Base-by-base conservation (phyloP, 64 coral and sea anemone species). In the Montipora capricornis region DNA sequence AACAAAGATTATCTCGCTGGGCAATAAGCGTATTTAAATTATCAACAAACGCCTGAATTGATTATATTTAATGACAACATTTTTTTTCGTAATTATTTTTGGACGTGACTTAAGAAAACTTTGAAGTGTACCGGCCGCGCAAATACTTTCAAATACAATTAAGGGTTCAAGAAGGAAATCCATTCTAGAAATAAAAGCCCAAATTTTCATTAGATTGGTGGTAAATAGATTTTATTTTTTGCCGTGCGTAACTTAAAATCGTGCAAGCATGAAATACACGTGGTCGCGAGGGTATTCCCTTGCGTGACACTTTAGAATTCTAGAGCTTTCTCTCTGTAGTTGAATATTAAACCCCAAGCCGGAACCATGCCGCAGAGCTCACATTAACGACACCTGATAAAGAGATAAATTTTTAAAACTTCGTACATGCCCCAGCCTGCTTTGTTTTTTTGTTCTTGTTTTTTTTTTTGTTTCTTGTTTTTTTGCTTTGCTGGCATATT, bases 101-200 rank as follows among this genome's bases (percentile, higher is more conserved):
- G n/a, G 82, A 85, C 82, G 47, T 85, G 82, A 85, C 62, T 85
- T 9, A 8, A 13, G 6, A 19, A 7, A 67, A 12, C 26, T 37
- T 47, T 47, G 74, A 46, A 46, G 74, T 47, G 20, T 76, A 76
- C 44, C 74, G 70, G 11, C 74, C 26, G 0, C 11, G 29, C 8
- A 81, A 13, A 81, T 81, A 26, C 20, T 57, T 61, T 29, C 8
- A 12, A 8, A 7, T 14, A 29, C 9, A 12, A 14, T 64, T 3
- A 46, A 76, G 11, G 74, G 44, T 12, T 37, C 2, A 11, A 46
- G 6, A 46, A 46, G 4, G 3, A 44, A 76, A 9, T 4, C 10
- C 8, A 76, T 76, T 76, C 9, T 64, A 11, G 3, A 64, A 64
- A 64, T 16, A 12, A 7, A 64, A 64, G 61, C 4, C 61, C 61